A percentile compares a stretch with the other conserved stretches of the same genome.
These are phyloP conservation scores for mouse (Mus musculus) DNA, from an alignment of 2,113 vertebrate genomes.

Conservation along the genomic window GRCm39 chr14:77391501-77392000, in stretches of 20 bases:
- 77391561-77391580: slow-evolving; percentile 72
- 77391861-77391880: background rate
- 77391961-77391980: background rate
- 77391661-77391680: slow-evolving; percentile 49
- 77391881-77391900: too few species aligned
- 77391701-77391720: slow-evolving; percentile 7
- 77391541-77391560: background rate
- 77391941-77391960: background rate
- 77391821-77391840: background rate
- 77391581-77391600: slow-evolving; percentile 32
- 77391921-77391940: background rate
- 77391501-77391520: background rate
- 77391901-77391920: background rate
- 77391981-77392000: background rate
- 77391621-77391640: slow-evolving; percentile 5
- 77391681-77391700: background rate
- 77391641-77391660: background rate
- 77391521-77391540: slow-evolving; percentile 29
- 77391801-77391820: too few species aligned
- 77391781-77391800: background rate
- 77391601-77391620: slow-evolving; percentile 15
- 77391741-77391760: background rate
- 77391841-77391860: background rate
- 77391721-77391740: slow-evolving; percentile 36
- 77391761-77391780: background rate